These are phyloP conservation scores for Doryteuthis pealeii DNA, from an alignment of 1,140 invertebrate genomes.

Conservation along the genomic window DNA sequence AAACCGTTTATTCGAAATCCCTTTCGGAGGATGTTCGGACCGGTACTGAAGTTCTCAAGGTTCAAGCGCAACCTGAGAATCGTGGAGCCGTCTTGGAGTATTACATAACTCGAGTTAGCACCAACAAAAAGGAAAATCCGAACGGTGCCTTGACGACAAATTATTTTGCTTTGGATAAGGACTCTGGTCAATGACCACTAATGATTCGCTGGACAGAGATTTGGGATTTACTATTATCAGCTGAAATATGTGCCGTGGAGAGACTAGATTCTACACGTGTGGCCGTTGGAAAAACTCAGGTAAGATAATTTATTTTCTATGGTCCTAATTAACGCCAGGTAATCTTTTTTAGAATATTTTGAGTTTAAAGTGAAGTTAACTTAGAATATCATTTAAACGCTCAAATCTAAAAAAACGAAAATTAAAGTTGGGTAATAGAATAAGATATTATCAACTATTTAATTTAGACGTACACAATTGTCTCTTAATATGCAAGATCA, in stretches of 20 bases:
- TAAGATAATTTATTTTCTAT: constrained; percentile 62
- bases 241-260: constrained; percentile 41
- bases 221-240: constrained; percentile 30
- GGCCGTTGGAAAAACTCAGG: constrained; percentile 70
- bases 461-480: no score
- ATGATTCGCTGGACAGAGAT: constrained; percentile 81
- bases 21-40: constrained; percentile 75
- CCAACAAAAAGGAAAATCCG: constrained; percentile 67
- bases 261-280: constrained; percentile 64
- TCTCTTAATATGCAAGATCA: no score
- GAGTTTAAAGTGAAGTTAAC: no score
- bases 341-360: no score
- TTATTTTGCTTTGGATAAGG: constrained; percentile 79
- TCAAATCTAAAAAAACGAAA: no score
- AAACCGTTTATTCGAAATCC: constrained; percentile 70
- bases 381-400: no score
- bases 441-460: no score
- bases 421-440: no score
- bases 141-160: constrained; percentile 61
- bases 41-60: constrained; percentile 52
- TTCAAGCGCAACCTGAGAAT: constrained; percentile 62
- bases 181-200: constrained; percentile 84
- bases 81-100: constrained; percentile 70
- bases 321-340: no score
- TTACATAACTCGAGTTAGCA: constrained; percentile 84